Conservation (phyloP, 2,888 invertebrate species). For the Perizoma affinitatum region DNA sequence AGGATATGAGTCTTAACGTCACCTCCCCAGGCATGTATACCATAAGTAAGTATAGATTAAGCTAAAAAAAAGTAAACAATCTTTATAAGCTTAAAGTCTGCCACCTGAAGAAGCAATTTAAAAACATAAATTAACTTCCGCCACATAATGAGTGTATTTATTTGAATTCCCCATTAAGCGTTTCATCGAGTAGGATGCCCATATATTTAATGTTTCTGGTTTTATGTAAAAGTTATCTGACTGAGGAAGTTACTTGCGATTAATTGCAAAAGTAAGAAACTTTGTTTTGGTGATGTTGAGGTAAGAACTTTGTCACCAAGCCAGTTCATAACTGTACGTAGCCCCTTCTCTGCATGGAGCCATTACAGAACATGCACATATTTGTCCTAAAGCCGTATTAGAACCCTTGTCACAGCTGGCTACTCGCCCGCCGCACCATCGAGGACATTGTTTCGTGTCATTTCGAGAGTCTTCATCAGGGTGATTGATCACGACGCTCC, state of each 20-base stretch:
- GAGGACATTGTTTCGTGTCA: too few species aligned
- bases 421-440: too few species aligned
- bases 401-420: too few species aligned
- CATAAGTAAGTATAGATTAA: too few species aligned
- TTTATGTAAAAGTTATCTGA: not conserved
- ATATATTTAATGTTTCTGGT: not conserved
- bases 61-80: not conserved
- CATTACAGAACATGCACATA: too few species aligned
- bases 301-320: not conserved
- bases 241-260: not conserved
- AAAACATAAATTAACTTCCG: too few species aligned
- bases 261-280: conserved; percentile 3
- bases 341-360: not conserved
- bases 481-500: too few species aligned
- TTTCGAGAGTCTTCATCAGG: too few species aligned
- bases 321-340: conserved; percentile 1
- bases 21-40: too few species aligned
- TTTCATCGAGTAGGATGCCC: not conserved
- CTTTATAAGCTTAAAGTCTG: not conserved
- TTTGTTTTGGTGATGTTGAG: not conserved
- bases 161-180: not conserved
- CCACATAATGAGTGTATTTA: not conserved
- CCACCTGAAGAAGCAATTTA: too few species aligned
- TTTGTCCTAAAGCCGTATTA: too few species aligned
- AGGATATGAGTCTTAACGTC: not conserved